Base-by-base conservation (phyloP, 2,113 vertebrate genomes). In the Andinoacara biseriatus region DNA sequence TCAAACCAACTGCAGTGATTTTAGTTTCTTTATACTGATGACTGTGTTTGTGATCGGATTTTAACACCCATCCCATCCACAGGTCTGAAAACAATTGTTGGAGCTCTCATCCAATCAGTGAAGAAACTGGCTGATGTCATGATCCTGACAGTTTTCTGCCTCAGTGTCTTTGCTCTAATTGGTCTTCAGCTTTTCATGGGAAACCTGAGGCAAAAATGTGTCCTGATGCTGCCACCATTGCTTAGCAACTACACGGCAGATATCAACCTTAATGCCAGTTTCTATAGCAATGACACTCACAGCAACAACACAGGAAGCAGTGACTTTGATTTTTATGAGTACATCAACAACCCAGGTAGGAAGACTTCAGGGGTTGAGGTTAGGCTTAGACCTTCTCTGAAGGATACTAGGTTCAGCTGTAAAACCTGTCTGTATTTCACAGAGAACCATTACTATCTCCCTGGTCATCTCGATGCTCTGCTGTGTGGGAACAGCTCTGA, bases 101-200 rank as follows among this genome's bases (percentile, higher is more conserved):
- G 97, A 18, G 98, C 97, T 13, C 95, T 99, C 85, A 97, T 98
- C 92, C 98, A 99, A 87, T 97, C 98, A 0, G 98, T 99, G 90
- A 99, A 99, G 94, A 99, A 98, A 93, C 94, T 99, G 82, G 94
- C 94, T 0, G 97, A 99, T 0, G 98, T 98, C 61, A 98, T 99
- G 98, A 98, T 98, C 84, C 97, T 99, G 92, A 99, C 97, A 0
- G 96, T 99, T 18, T 98, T 99, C 94, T 99, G 97, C 87, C 96
- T 99, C 81, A 96, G 96, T 0, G 97, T 99, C 86, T 98, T 99
- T 0, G 98, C 98, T 61, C 95, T 98, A 26, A 95, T 99, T 4
- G 98, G 97, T 11, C 96, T 99, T n/a, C 98, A 99, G 91, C 96
- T 99, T 8, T 99, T 99, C 92, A 99, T 99, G 98, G 98, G 98